Base-by-base conservation (phyloP, 2,888 invertebrate species). In the Callyntrura sp. region DNA sequence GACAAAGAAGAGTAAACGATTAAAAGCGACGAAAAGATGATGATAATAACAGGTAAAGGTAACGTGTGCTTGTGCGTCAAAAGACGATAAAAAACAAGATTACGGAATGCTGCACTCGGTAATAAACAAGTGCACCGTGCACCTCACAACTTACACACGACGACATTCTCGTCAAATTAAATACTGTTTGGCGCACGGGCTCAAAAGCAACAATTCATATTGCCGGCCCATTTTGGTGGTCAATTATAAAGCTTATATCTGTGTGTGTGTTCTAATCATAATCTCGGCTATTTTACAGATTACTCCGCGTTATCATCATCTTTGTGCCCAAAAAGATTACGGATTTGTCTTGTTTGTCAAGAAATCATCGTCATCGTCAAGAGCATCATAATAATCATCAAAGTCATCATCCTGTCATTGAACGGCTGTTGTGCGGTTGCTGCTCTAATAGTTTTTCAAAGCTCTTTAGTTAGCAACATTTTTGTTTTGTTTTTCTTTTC, bases 251-350 rank as follows among this genome's bases (percentile, higher is more conserved):
- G n/a, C n/a, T n/a, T n/a, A n/a, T n/a, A n/a, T n/a, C n/a, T n/a
- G n/a, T n/a, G n/a, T n/a, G n/a, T n/a, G n/a, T n/a, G n/a, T n/a
- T n/a, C n/a, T n/a, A n/a, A n/a, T 55, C 55, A 20, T 78, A 78
- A 78, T 78, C 78, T 78, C n/a, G n/a, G 78, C 48, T 78, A 51
- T 51, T 78, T 78, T 55, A 51, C 78, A 78, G 78, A 55, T 78
- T 55, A 28, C 78, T n/a, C n/a, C n/a, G n/a, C 45, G 23, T 70
- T 45, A 70, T 70, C 70, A 70, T 45, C 70, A 70, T 70, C 45
- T n/a, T n/a, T n/a, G n/a, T n/a, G 8, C 43, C 70, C 20, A 70
- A 70, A 14, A 45, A 43, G n/a, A n/a, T n/a, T 70, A 45, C 70
- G 70, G 70, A 70, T 70, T 70, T 70, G 70, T 43, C 70, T 70